Base-by-base conservation (phyloP, 2,888 invertebrate genomes). In the Drosophila yooni region DNA sequence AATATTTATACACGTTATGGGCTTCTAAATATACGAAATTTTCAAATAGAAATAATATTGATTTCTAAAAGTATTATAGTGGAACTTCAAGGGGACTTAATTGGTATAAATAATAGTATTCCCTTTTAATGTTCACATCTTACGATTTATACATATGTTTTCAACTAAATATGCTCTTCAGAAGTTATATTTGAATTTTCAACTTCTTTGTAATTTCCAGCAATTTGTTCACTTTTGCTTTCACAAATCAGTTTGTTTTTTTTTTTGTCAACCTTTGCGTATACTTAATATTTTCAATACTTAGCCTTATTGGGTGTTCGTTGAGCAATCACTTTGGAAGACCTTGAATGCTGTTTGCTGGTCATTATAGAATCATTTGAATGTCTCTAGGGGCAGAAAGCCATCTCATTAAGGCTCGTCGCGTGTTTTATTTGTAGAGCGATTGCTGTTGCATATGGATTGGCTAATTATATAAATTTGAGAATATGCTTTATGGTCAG, bases 381-480 rank as follows among this genome's bases (percentile, higher is more conserved):
- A 62, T 62, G 72, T 56, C 40, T 29, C 13, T 18, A 50, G 51
- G 59, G 29, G 27, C 25, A 31, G 34, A 10, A 33, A 36, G 60
- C n/a, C 43, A 80, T 80, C 46, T 66, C 57, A 79, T 81, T 82
- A 76, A 79, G 60, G 82, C 80, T 36, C 10, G 51, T 52, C 76
- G 67, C 70, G 76, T 79, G 52, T 21, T 6, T 43, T 5, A 11
- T 21, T 25, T 15, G 10, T 18, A 29, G n/a, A 54, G 33, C 60
- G 60, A 57, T 48, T 33, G 34, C 33, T 43, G 38, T 46, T 50
- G 87, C 72, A 87, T 87, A 76, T 76, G 56, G 70, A 86, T 64
- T 64, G 62, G 60, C 79, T 89, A 51, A 90, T 86, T 86, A 89
- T 61, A 76, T 7, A 18, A 13, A 65, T 50, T 74, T 7, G 46